A percentile compares a stretch with the other conserved stretches of the same genome.
Conservation (phyloP, 2,113 vertebrate species). For the Merops nubicus region DNA sequence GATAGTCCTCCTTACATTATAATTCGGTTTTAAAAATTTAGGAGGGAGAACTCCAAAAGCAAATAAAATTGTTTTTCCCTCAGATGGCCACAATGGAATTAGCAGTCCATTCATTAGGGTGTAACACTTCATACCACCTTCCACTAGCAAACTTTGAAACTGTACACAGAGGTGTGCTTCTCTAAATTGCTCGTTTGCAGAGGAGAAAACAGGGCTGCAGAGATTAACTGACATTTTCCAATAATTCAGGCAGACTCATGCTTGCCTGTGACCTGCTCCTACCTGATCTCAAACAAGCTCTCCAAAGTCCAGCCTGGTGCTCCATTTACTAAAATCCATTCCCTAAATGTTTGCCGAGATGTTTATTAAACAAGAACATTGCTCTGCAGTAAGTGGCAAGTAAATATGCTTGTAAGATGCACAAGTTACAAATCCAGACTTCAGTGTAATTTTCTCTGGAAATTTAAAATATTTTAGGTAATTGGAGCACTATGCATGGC, state of each 20-base stretch:
- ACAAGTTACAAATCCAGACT: not conserved
- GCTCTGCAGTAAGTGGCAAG: not conserved
- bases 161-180: not conserved
- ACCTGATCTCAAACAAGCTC: not conserved
- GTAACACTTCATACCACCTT: not conserved
- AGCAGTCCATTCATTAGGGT: not conserved
- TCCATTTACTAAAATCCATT: not conserved
- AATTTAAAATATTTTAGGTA: not conserved
- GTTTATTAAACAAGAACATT: not conserved
- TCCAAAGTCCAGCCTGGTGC: not conserved
- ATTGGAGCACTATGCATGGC: not conserved
- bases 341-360: not conserved
- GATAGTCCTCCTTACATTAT: not conserved
- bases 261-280: not conserved
- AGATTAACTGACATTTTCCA: not conserved
- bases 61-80: not conserved
- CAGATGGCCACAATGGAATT: not conserved
- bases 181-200: not conserved
- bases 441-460: not conserved
- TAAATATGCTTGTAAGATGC: not conserved
- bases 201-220: not conserved
- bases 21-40: constrained; percentile 51
- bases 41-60: not conserved
- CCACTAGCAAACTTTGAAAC: not conserved
- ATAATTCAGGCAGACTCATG: not conserved